These are phyloP conservation scores for Neogale vison DNA, from an alignment of 2,113 vertebrate species.

Conservation along the genomic window DNA sequence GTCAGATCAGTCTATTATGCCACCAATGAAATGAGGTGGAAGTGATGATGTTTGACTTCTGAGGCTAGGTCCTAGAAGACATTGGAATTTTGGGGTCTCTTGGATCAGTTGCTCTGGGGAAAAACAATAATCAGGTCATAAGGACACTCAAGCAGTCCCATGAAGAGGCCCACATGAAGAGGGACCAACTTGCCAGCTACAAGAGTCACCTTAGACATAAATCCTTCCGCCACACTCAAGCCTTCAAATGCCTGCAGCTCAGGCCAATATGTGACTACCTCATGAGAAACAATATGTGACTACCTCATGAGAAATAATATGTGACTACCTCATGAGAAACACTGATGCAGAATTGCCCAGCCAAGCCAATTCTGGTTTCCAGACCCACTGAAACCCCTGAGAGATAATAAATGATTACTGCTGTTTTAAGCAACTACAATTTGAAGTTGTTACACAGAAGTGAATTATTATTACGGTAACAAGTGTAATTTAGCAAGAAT, in stretches of 20 bases:
- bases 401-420: background rate
- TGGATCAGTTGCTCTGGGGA: background rate
- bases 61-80: background rate
- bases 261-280: background rate
- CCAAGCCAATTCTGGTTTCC: background rate
- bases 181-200: background rate
- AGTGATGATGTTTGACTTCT: background rate
- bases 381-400: background rate
- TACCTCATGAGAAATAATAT: background rate
- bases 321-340: background rate
- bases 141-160: background rate
- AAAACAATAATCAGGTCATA: background rate
- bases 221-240: background rate
- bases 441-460: background rate
- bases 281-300: background rate
- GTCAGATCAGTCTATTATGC: background rate
- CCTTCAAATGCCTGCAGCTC: background rate
- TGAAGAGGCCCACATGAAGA: background rate
- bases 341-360: background rate
- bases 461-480: background rate
- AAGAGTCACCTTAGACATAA: background rate
- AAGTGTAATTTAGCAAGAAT: constrained; percentile 20
- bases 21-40: background rate
- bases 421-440: constrained; percentile 5
- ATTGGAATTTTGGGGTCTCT: background rate